phyloP scores from a whole-genome alignment of 2,888 invertebrate genomes.

The Plagodis dolabraria region DNA sequence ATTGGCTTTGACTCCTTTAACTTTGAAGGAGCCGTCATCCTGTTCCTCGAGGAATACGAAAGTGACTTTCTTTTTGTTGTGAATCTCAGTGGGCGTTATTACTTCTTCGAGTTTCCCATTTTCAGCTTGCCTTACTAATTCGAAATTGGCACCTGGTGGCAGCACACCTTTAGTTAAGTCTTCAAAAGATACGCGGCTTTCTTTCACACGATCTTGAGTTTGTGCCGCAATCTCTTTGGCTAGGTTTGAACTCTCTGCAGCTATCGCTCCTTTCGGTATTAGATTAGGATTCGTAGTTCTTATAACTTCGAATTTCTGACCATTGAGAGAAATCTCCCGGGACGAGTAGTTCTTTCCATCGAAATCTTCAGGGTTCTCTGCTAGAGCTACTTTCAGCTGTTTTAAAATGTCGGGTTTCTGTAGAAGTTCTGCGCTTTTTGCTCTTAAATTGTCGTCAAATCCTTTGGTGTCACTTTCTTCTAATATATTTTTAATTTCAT shows the following conservation, averaged over 20 bases:
- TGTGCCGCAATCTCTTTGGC: conserved; percentile 63
- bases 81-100: conserved; percentile 84
- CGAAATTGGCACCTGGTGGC: conserved; percentile 92
- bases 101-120: conserved; percentile 90
- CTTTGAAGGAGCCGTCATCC: conserved; percentile 93
- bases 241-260: conserved; percentile 72
- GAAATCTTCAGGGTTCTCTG: conserved; percentile 87
- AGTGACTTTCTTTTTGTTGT: conserved; percentile 91
- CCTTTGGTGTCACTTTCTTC: conserved; percentile 85
- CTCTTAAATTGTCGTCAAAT: conserved; percentile 78
- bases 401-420: conserved; percentile 90
- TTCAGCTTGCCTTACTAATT: conserved; percentile 90
- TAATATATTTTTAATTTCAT: conserved; percentile 82
- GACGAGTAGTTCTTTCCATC: conserved; percentile 89
- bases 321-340: conserved; percentile 90
- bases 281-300: conserved; percentile 89
- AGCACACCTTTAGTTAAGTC: conserved; percentile 92
- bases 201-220: conserved; percentile 75
- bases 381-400: conserved; percentile 89
- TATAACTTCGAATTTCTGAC: conserved; percentile 90
- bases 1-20: conserved; percentile 93
- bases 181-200: conserved; percentile 88
- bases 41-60: conserved; percentile 95
- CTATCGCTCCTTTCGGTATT: conserved; percentile 84
- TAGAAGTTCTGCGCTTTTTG: conserved; percentile 83